These are phyloP conservation scores for Trachurus trachurus DNA, from an alignment of 2,797 vertebrate genomes.

Conservation along the genomic window DNA sequence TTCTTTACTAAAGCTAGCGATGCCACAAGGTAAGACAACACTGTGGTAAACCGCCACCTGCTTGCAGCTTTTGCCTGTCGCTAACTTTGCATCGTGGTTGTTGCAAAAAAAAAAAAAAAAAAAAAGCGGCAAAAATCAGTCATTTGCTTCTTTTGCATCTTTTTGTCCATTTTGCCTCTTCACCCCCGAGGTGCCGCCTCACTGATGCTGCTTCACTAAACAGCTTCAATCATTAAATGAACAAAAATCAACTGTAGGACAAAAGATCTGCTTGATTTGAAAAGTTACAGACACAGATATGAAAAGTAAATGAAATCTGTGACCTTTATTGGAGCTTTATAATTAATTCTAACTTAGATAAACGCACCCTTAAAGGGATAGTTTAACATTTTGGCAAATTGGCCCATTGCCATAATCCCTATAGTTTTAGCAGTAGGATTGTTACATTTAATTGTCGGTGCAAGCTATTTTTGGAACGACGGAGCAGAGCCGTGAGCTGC, in stretches of 20 bases:
- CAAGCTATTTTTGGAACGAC: too few species aligned
- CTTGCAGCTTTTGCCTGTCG: slow-evolving; percentile 40
- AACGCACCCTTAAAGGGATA: not conserved
- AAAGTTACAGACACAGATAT: not conserved
- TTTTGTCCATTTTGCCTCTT: slow-evolving; percentile 11
- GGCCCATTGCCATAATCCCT: too few species aligned
- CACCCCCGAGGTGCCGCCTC: not conserved
- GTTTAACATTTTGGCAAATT: too few species aligned
- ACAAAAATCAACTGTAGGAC: not conserved
- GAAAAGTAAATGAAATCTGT: not conserved
- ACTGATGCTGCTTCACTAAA: slow-evolving; percentile 4
- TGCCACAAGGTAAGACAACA: slow-evolving; percentile 78
- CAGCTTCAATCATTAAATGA: not conserved
- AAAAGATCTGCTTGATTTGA: slow-evolving; percentile 33
- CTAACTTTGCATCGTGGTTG: slow-evolving; percentile 54
- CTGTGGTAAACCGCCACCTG: slow-evolving; percentile 27
- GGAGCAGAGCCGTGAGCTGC: too few species aligned
- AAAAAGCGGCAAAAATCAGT: not conserved
- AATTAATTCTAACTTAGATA: slow-evolving; percentile 1
- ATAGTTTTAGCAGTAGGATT: too few species aligned
- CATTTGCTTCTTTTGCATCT: not conserved
- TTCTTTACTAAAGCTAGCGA: slow-evolving; percentile 80
- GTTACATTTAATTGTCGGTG: too few species aligned
- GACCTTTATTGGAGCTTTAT: not conserved
- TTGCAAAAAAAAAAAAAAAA: not conserved